Conservation (phyloP, 2,113 vertebrate genomes). For the Menura novaehollandiae region DNA sequence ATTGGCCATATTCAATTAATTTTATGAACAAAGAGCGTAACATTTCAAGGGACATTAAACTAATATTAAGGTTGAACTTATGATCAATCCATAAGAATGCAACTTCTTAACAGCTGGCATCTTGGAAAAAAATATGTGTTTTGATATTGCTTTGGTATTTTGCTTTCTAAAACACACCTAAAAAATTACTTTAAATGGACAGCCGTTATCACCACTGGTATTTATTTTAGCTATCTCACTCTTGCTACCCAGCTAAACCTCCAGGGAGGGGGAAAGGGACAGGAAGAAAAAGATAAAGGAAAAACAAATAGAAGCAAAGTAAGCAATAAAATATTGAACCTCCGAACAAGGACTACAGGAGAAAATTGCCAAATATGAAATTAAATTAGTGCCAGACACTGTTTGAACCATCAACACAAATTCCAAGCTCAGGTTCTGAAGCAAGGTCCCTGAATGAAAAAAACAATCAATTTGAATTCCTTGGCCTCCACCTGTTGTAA, state of each 20-base stretch:
- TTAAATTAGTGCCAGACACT: background rate
- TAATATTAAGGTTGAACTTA: background rate
- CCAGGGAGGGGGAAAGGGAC: background rate
- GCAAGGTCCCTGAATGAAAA: background rate
- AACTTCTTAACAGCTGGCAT: background rate
- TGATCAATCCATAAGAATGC: background rate
- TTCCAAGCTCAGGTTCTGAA: background rate
- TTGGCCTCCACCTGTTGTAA: background rate
- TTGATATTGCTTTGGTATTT: background rate
- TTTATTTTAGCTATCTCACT: background rate
- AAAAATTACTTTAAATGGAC: background rate
- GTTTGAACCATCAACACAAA: background rate
- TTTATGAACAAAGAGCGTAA: background rate
- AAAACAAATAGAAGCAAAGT: background rate
- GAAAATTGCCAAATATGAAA: background rate
- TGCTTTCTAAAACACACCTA: background rate
- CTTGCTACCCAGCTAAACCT: background rate
- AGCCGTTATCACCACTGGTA: background rate
- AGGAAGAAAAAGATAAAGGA: background rate
- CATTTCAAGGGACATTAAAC: background rate
- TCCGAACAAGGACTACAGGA: background rate
- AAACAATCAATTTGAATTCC: background rate
- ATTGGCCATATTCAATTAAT: background rate
- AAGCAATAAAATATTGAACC: background rate
- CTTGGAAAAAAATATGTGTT: fast-evolving